These are phyloP conservation scores for Ceyx cyanopectus DNA, from an alignment of 2,113 vertebrate species.

Conservation along the genomic window DNA sequence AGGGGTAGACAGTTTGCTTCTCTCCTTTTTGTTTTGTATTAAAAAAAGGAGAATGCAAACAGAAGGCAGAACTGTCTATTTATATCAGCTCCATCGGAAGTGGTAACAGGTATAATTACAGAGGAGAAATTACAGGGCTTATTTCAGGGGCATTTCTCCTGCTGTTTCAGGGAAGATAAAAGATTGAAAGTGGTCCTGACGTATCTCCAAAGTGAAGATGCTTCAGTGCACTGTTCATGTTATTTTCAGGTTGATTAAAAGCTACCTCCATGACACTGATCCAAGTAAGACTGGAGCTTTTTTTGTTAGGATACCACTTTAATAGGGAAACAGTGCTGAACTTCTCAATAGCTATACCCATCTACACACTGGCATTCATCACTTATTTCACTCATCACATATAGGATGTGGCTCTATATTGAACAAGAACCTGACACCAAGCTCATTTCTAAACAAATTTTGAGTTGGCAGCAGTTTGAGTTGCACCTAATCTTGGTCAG, in stretches of 20 bases:
- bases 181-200: constrained; percentile 81
- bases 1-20: constrained; percentile 11
- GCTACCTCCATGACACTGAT: neutral
- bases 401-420: neutral
- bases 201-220: constrained; percentile 62
- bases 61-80: constrained; percentile 78
- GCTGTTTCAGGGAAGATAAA: constrained; percentile 78
- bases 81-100: constrained; percentile 80
- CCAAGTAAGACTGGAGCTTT: neutral
- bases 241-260: constrained; percentile 77
- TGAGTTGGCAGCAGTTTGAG: neutral
- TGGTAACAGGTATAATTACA: constrained; percentile 84
- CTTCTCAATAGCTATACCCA: neutral
- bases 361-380: neutral
- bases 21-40: constrained; percentile 47
- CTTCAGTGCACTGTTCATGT: constrained; percentile 51
- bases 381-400: neutral
- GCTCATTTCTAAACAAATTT: neutral
- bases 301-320: neutral
- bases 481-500: neutral
- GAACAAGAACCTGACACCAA: neutral
- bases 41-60: constrained; percentile 34
- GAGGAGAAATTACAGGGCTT: constrained; percentile 81
- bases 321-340: neutral
- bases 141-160: constrained; percentile 78